Conservation (phyloP, 2,888 invertebrate genomes). For the Tachina grossa region DNA sequence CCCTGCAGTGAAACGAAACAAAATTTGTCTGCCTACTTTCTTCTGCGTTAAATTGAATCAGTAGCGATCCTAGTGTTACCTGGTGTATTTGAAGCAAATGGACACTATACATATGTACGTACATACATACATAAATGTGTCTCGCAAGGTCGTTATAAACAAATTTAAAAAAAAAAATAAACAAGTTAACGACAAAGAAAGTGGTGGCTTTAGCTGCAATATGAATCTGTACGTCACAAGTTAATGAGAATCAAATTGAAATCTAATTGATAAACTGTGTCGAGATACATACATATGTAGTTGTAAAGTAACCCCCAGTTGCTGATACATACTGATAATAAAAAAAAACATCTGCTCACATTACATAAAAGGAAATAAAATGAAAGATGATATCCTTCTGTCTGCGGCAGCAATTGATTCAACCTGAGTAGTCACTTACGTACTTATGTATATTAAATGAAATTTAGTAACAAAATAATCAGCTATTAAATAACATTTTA, state of each 20-base stretch:
- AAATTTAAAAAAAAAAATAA: conserved; percentile 5
- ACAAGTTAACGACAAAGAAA: conserved; percentile 15
- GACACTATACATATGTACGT: background rate
- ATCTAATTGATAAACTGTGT: conserved; percentile 34
- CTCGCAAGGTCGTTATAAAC: conserved; percentile 27
- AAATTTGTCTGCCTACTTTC: background rate
- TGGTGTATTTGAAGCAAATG: conserved; percentile 4
- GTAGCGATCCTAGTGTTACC: background rate
- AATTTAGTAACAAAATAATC: background rate
- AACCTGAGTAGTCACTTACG: background rate
- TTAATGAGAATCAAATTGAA: conserved; percentile 45
- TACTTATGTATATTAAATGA: background rate
- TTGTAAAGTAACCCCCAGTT: conserved; percentile 15
- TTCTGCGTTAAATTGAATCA: background rate
- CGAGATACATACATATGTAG: background rate
- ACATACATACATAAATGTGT: conserved; percentile 9
- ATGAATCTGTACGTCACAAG: background rate
- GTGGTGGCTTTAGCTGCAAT: background rate
- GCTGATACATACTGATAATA: background rate
- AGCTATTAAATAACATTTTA: conserved; percentile 43
- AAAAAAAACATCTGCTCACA: conserved; percentile 44
- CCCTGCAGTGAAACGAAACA: background rate
- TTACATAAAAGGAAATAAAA: conserved; percentile 3
- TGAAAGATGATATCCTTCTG: background rate
- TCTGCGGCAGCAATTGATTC: background rate